Evolutionary conservation across 2,888 invertebrate genomes (phyloP), one percentile per base, ranked within the genome.

Genomic region (Cyclophora punctaria): DNA sequence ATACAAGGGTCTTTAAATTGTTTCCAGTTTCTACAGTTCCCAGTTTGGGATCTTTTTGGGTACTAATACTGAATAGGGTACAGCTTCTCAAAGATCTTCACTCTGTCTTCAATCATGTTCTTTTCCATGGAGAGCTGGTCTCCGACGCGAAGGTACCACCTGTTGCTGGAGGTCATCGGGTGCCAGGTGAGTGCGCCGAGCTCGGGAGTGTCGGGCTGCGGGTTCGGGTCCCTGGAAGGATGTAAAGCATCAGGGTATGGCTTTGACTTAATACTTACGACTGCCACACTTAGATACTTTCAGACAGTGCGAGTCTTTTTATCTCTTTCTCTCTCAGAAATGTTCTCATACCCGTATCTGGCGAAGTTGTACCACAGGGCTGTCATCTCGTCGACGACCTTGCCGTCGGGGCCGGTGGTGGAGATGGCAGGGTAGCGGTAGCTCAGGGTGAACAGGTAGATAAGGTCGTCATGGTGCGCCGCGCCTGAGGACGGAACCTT

Each of bases 291-390:
- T 20, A 20, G 20, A 20, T 20, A 20, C 20, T 20, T 20, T 2
- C 20, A 20, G 20, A 20, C 20, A 20, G 20, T 20, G 20, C 20
- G 20, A 20, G 2, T 20, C 20, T 1, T 20, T 20, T 20, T 20
- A 20, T 20, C 20, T 20, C 20, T 20, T 20, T 20, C 20, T 20
- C 20, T 20, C 20, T 20, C 20, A 20, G 20, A 20, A 20, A 20
- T 20, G 20, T 20, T 20, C 20, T 37, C 69, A 59, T 74, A 90
- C 65, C 84, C 92, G 69, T 65, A 75, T 75, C 58, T 79, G 2
- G 81, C 84, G 58, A 90, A 90, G 69, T 79, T 87, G 57, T 82
- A 76, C 86, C 82, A 82, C 50, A 86, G 66, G 4, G 67, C 75
- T 0, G 80, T 83, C 76, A 82, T 76, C 53, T 67, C 64, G 50